A percentile compares a stretch with the other conserved stretches of the same genome.
These are phyloP conservation scores for Puffinus mauretanicus DNA, from an alignment of 2,113 vertebrate species.

Conservation along the genomic window DNA sequence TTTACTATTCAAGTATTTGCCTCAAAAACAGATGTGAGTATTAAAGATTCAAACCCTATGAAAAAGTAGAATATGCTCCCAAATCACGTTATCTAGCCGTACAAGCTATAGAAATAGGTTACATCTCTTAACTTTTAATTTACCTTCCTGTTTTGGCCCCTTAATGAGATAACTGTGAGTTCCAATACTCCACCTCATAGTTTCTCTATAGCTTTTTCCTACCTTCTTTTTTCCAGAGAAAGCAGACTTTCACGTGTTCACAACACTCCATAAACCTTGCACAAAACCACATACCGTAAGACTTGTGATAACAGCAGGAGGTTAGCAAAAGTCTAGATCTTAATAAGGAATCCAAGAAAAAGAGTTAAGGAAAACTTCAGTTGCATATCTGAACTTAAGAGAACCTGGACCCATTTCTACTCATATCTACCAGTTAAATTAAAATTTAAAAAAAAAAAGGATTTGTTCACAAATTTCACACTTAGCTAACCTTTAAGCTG, in stretches of 20 bases:
- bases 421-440: neutral
- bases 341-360: neutral
- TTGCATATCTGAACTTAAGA: neutral
- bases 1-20: conserved; percentile 1
- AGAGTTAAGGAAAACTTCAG: neutral
- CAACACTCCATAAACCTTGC: neutral
- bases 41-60: conserved; percentile 35
- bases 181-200: neutral
- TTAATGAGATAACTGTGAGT: neutral
- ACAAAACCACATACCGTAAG: neutral
- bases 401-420: neutral
- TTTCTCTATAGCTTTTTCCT: neutral
- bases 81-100: conserved; percentile 7
- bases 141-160: neutral
- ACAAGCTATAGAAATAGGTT: conserved; percentile 45
- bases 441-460: neutral
- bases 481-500: neutral
- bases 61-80: conserved; percentile 34
- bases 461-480: neutral
- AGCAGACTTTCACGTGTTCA: neutral
- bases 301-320: neutral
- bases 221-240: neutral
- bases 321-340: neutral
- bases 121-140: neutral
- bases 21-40: conserved; percentile 33